phyloP scores from a whole-genome alignment of 1,140 invertebrate species.

The Saccostrea echinata region DNA sequence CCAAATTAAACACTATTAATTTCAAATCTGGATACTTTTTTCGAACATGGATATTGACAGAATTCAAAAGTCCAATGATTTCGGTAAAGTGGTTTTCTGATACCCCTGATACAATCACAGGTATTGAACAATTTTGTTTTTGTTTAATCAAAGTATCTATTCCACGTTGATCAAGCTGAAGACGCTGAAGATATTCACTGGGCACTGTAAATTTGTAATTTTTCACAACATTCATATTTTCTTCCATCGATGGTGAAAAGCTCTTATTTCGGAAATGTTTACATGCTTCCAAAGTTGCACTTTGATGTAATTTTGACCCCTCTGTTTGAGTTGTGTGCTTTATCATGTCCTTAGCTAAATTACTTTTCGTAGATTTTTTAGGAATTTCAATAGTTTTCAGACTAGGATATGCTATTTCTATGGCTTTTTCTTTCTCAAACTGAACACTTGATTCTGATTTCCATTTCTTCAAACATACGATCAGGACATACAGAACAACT shows the following conservation, averaged over 20 bases:
- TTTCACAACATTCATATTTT: not conserved
- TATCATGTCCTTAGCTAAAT: too few species aligned
- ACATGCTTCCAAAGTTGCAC: too few species aligned
- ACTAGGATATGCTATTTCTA: too few species aligned
- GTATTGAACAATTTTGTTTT: not conserved
- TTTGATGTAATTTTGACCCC: too few species aligned
- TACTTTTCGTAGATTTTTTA: too few species aligned
- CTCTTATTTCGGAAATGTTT: too few species aligned
- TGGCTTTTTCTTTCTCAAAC: too few species aligned
- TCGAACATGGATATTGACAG: not conserved
- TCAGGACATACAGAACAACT: too few species aligned
- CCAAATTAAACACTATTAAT: conserved; percentile 47
- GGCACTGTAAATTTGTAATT: not conserved
- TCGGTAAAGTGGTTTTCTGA: not conserved
- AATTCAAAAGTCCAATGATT: not conserved
- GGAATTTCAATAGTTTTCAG: too few species aligned
- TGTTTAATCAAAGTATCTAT: not conserved
- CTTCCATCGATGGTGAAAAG: not conserved
- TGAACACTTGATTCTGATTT: too few species aligned
- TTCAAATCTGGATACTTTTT: conserved; percentile 22
- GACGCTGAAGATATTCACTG: not conserved
- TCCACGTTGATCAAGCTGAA: not conserved
- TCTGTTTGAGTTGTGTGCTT: too few species aligned
- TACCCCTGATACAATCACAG: not conserved
- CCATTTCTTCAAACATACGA: too few species aligned